A percentile compares a stretch with the other conserved stretches of the same genome.
phyloP scores from a whole-genome alignment of 2,888 invertebrate species.

The Mantis religiosa region DNA sequence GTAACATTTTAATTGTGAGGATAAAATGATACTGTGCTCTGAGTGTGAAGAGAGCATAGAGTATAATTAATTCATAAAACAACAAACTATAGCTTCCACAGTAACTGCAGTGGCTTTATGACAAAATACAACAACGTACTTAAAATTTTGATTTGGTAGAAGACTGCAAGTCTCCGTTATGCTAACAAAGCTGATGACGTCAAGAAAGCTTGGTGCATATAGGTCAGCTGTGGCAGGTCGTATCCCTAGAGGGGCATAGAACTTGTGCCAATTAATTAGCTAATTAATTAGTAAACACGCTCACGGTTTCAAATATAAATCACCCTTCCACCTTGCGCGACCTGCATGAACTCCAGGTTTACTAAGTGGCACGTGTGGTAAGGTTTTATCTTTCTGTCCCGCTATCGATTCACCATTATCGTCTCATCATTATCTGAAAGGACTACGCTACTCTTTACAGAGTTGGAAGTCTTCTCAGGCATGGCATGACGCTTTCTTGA shows the following conservation, averaged over 20 bases:
- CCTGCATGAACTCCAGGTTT: not conserved
- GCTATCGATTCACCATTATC: not conserved
- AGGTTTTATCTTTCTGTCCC: not conserved
- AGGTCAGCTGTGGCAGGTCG: not conserved
- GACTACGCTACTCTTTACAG: too few species aligned
- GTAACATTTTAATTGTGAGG: too few species aligned
- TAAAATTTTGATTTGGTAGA: not conserved
- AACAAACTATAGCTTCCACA: too few species aligned
- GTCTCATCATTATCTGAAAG: too few species aligned
- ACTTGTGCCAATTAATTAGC: not conserved
- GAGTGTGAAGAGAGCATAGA: too few species aligned
- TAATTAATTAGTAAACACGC: not conserved
- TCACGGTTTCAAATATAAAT: not conserved
- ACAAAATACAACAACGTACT: not conserved
- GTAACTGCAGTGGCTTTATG: too few species aligned
- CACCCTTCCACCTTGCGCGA: not conserved
- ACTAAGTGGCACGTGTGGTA: not conserved
- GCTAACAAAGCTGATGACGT: not conserved
- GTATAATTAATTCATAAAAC: too few species aligned
- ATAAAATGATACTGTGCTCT: too few species aligned
- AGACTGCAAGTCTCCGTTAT: not conserved
- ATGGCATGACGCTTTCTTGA: too few species aligned
- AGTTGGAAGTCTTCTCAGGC: too few species aligned
- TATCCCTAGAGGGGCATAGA: not conserved
- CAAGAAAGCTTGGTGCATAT: not conserved